Evolutionary conservation across 2,888 invertebrate species (phyloP).

Genomic region (Noctua janthe): DNA sequence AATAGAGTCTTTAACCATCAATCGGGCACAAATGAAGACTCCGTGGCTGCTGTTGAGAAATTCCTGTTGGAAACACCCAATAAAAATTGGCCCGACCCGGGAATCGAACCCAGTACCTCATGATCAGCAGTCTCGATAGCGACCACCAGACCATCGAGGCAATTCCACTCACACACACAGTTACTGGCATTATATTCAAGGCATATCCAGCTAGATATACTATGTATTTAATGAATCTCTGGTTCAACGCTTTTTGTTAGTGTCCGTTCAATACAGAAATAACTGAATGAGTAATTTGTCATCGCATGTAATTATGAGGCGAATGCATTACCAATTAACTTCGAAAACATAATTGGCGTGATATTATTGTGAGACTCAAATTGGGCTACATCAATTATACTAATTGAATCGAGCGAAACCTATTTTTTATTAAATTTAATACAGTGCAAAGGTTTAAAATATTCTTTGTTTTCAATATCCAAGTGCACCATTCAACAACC

Average conservation of each 20-base stretch:
- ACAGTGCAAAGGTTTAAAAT: slow-evolving; percentile 32
- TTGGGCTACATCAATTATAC: slow-evolving; percentile 50
- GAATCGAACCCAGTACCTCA: background rate
- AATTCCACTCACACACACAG: too few species aligned
- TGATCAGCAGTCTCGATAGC: too few species aligned
- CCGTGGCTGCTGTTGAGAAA: background rate
- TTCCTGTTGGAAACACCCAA: background rate
- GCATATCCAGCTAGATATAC: background rate
- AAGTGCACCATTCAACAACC: slow-evolving; percentile 14
- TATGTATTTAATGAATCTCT: slow-evolving; percentile 8
- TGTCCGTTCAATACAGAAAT: slow-evolving; percentile 42
- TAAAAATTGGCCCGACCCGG: background rate
- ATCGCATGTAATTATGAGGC: slow-evolving; percentile 41
- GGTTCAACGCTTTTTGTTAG: background rate
- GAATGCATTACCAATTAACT: slow-evolving; percentile 60
- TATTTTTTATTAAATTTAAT: slow-evolving; percentile 44
- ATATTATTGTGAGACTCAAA: slow-evolving; percentile 52
- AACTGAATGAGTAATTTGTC: slow-evolving; percentile 50
- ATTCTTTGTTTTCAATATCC: slow-evolving; percentile 51
- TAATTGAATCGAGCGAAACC: slow-evolving; percentile 34
- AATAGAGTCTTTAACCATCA: background rate
- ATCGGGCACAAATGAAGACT: background rate
- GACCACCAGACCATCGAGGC: too few species aligned
- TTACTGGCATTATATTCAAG: background rate
- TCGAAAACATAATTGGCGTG: slow-evolving; percentile 54